Percentiles rank a stretch among this genome's conserved stretches.
Conservation (phyloP, 2,888 invertebrate species). For the Hydropsyche betteni region DNA sequence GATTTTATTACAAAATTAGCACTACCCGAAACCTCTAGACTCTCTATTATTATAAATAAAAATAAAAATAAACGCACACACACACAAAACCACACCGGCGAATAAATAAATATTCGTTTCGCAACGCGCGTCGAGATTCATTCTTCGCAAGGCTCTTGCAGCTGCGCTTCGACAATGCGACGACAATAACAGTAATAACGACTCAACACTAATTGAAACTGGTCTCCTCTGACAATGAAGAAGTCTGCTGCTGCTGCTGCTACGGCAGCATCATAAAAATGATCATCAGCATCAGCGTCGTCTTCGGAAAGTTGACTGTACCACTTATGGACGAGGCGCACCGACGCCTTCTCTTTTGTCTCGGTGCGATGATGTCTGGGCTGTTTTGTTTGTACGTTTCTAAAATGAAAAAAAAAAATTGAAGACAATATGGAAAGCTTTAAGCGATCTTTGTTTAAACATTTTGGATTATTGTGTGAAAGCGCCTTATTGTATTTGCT, state of each 20-base stretch:
- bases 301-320: conserved; percentile 19
- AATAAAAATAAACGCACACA: no score
- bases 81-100: no score
- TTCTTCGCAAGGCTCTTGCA: background rate
- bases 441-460: no score
- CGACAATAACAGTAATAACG: conserved; percentile 1
- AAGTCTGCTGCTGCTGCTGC: background rate
- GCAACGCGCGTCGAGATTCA: background rate
- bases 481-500: no score
- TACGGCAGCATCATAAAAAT: no score
- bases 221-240: background rate
- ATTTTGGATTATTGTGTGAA: no score
- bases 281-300: no score
- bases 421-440: background rate
- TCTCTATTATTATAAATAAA: no score
- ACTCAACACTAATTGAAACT: conserved; percentile 14
- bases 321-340: background rate
- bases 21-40: background rate
- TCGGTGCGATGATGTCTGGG: background rate
- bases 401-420: background rate
- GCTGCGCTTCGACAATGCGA: background rate
- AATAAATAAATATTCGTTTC: background rate
- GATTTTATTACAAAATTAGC: conserved; percentile 8
- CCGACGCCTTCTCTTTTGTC: conserved; percentile 12
- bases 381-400: background rate